Base-by-base conservation (phyloP, 2,888 invertebrate genomes). In the Eristalis tenax region DNA sequence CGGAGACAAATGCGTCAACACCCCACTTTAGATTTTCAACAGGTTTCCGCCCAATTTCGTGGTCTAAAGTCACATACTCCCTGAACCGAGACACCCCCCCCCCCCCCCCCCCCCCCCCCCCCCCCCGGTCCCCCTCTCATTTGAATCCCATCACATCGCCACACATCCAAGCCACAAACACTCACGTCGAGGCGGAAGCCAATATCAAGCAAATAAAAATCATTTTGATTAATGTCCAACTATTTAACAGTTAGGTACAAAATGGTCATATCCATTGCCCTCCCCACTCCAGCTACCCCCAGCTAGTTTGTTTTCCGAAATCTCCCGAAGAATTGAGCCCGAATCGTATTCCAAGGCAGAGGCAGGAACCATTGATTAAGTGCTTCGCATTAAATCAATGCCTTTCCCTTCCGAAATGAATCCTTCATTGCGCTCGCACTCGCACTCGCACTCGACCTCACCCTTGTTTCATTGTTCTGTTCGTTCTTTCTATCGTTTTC, bases 381-480 rank as follows among this genome's bases (percentile, higher is more conserved):
- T 91, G 89, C 75, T 73, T 77, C 85, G 90, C 91, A 91, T 91
- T 91, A 91, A 91, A 91, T 91, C 91, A 91, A 91, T 91, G 91
- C 77, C 79, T 73, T 68, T 73, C 50, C 76, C 57, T 80, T 79
- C 79, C 66, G 66, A 43, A 77, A 79, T 40, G 79, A 78, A 87
- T 83, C 63, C 57, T 74, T 83, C 85, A 77, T 65, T 71, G 70
- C 64, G 70, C 64, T 57, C 26, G 26, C 26, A 26, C 26, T 26
- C 26, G 26, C 26, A 26, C 26, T 26, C 71, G 59, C 59, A 50
- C 64, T 18, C 70, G 59, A 69, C 71, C 71, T 70, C 69, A 57
- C 40, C 56, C 50, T 18, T 6, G 43, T 43, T 43, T 22, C 50
- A 26, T 13, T n/a, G 3, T 22, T 15, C 38, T 10, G 32, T 32